Conservation (phyloP, 2,888 invertebrate genomes). For the Drosophila lutescens region DNA sequence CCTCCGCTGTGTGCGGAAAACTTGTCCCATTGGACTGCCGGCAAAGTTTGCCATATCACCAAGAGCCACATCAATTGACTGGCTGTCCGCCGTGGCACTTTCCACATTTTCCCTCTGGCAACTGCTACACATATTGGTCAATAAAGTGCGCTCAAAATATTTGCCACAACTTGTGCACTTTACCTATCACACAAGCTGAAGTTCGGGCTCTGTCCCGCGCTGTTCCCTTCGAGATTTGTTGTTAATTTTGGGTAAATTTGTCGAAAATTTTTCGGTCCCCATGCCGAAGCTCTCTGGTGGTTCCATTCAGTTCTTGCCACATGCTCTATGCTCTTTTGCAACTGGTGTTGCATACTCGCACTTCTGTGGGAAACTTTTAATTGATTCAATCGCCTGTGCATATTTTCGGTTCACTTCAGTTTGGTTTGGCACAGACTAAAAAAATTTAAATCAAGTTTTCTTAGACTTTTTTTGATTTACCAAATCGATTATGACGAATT, state of each 20-base stretch:
- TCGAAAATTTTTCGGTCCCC: slow-evolving; percentile 12
- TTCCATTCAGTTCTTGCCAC: slow-evolving; percentile 7
- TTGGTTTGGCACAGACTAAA: not conserved
- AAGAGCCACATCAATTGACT: slow-evolving; percentile 31
- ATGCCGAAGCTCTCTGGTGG: not conserved
- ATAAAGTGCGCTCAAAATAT: slow-evolving; percentile 71
- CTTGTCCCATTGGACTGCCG: slow-evolving; percentile 6
- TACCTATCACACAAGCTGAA: slow-evolving; percentile 57
- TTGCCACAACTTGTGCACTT: slow-evolving; percentile 58
- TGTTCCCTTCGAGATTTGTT: slow-evolving; percentile 16
- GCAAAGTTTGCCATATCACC: slow-evolving; percentile 34
- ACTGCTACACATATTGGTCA: slow-evolving; percentile 62
- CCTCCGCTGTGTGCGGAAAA: slow-evolving; percentile 12
- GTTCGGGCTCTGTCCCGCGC: not conserved
- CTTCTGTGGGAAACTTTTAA: slow-evolving; percentile 60
- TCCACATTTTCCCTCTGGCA: slow-evolving; percentile 13
- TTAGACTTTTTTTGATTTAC: not conserved
- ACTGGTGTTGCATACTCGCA: slow-evolving; percentile 31
- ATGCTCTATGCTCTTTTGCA: slow-evolving; percentile 16
- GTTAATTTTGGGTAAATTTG: slow-evolving; percentile 40
- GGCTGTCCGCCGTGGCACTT: slow-evolving; percentile 7
- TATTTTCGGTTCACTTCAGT: slow-evolving; percentile 32
- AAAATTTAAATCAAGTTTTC: not conserved
- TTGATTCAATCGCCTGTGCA: slow-evolving; percentile 69
- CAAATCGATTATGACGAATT: not conserved